Evolutionary conservation across 2,797 vertebrate genomes (phyloP).

Genomic region (Varecia variegata): DNA sequence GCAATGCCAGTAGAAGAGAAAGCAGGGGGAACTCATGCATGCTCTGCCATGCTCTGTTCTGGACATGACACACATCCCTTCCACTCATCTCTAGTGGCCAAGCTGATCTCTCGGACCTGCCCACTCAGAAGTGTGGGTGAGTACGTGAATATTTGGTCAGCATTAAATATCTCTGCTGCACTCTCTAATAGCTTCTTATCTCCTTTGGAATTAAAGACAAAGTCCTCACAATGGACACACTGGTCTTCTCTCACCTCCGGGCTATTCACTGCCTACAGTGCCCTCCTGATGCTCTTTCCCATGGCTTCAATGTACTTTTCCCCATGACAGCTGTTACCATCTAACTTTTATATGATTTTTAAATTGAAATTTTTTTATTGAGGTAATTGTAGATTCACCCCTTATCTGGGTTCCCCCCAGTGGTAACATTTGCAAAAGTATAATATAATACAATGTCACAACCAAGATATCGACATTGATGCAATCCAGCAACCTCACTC

Average conservation of each 20-base stretch:
- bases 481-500: fast-evolving
- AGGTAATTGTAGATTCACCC: background rate
- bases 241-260: too few species aligned
- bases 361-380: background rate
- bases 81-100: background rate
- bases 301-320: background rate
- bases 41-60: background rate
- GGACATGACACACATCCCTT: fast-evolving
- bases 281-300: background rate
- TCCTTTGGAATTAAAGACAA: background rate
- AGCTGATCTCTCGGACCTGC: too few species aligned
- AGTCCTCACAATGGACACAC: background rate
- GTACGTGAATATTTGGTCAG: too few species aligned
- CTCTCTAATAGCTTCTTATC: background rate
- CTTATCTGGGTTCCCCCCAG: background rate
- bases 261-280: fast-evolving
- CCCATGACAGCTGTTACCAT: background rate
- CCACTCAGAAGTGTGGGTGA: background rate
- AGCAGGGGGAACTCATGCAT: background rate
- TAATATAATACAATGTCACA: background rate
- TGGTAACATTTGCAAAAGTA: background rate
- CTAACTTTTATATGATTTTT: background rate
- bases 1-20: background rate
- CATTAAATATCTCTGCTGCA: background rate
- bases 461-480: background rate